Evolutionary conservation across 2,113 vertebrate species (phyloP), one percentile per base, ranked within the genome.

Genomic region (Hypocryptadius cinnamomeus): DNA sequence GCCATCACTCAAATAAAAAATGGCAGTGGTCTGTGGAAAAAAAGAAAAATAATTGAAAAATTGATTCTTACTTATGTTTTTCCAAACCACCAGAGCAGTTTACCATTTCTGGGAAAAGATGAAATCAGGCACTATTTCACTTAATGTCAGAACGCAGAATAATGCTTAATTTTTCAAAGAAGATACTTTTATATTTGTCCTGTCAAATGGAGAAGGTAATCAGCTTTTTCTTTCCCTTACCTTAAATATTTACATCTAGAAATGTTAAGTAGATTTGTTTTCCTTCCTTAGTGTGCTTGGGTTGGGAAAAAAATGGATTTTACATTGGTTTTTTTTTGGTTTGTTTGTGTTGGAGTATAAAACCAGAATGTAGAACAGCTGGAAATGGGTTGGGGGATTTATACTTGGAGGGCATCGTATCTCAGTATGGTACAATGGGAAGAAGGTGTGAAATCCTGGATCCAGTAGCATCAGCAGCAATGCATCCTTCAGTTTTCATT

Each of bases 81-180:
- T 91, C 91, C 86, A 89, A 93, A 92, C 91, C 94, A 95, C 92
- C 70, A 82, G 68, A 60, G 8, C 54, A 76, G 37, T 81, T 88
- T 74, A 61, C 33, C 74, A 77, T 93, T 93, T 83, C 87, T 85
- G 60, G 77, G 78, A 65, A 79, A 76, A 87, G 21, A 89, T 1
- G n/a, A 42, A 91, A 82, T 35, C 59, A 39, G 73, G 27, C 53
- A 85, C 44, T 1, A 0, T 42, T 91, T 51, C n/a, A 28, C 53
- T 61, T 35, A 48, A 35, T 73, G 66, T 39, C 68, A 71, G 33
- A 66, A 70, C 17, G 39, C 64, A 80, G 68, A 76, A 40, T 71
- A 73, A 74, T 60, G 37, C 48, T 51, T 28, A 47, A 51, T 6
- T 31, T 89, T 85, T 68, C 59, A 74, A 24, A 79, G 33, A 15